Evolutionary conservation across 2,113 vertebrate genomes (phyloP).

Genomic region (Hylia prasina): DNA sequence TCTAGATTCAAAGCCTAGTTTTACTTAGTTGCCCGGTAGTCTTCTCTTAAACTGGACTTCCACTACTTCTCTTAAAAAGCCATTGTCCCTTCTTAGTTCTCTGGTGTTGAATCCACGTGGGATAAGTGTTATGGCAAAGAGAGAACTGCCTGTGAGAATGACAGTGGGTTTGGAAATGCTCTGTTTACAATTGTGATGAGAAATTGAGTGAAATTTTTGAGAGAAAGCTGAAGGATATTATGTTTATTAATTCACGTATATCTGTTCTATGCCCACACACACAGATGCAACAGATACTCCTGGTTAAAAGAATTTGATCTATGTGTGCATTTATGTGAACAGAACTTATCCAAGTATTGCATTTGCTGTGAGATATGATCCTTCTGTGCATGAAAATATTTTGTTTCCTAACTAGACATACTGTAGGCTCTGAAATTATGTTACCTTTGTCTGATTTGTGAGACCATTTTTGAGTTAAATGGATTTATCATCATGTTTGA

Average conservation of each 20-base stretch:
- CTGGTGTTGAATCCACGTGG: not conserved
- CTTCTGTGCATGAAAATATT: not conserved
- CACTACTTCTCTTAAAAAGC: not conserved
- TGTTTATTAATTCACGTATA: not conserved
- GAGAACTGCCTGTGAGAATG: not conserved
- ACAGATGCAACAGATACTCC: not conserved
- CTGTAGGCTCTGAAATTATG: not conserved
- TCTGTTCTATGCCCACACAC: not conserved
- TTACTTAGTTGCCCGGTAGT: not conserved
- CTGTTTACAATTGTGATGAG: not conserved
- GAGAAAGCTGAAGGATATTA: not conserved
- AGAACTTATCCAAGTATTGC: not conserved
- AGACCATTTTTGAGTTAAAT: not conserved
- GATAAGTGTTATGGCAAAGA: not conserved
- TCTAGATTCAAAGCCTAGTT: not conserved
- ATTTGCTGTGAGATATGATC: not conserved
- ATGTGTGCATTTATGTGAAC: not conserved
- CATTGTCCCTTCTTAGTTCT: not conserved
- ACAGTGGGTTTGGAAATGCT: not conserved
- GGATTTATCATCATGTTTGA: not conserved
- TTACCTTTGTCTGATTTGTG: not conserved
- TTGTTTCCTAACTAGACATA: not conserved
- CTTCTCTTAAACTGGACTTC: not conserved
- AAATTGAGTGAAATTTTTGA: not conserved
- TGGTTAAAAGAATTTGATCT: not conserved